Evolutionary conservation across 2,888 invertebrate genomes (phyloP).

Genomic region (Ophion slaviceki): DNA sequence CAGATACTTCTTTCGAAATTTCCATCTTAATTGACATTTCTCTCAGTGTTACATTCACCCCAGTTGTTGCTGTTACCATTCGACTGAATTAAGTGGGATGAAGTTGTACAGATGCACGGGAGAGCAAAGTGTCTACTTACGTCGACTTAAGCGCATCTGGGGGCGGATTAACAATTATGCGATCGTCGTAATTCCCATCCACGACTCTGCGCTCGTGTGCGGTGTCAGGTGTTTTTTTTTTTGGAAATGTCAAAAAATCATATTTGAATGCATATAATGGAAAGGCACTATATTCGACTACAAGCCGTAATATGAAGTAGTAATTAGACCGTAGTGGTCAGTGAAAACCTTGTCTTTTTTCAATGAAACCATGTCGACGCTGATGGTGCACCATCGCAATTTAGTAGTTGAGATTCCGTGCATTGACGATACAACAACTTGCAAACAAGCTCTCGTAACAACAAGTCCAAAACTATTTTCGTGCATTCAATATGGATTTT

Average conservation of each 20-base stretch:
- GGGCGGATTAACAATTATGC: constrained; percentile 4
- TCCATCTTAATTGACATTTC: constrained; percentile 38
- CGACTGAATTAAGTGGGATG: constrained; percentile 52
- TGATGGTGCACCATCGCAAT: neutral
- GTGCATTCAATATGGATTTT: neutral
- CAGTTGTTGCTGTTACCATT: constrained; percentile 26
- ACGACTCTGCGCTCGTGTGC: neutral
- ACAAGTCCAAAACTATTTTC: neutral
- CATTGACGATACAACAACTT: too few species aligned
- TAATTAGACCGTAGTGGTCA: too few species aligned
- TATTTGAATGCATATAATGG: neutral
- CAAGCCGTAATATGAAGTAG: neutral
- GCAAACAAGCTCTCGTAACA: too few species aligned
- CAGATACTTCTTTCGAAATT: constrained; percentile 45
- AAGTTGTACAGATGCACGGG: constrained; percentile 48
- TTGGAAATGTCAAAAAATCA: neutral
- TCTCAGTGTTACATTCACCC: constrained; percentile 5
- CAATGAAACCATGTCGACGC: too few species aligned
- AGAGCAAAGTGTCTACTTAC: constrained; percentile 28
- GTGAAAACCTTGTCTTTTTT: too few species aligned
- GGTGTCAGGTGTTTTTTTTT: neutral
- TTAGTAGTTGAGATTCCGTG: too few species aligned
- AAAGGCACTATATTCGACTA: neutral
- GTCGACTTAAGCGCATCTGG: neutral
- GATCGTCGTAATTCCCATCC: neutral